phyloP scores from a whole-genome alignment of 1,140 invertebrate genomes.

The Lucilia cuprina region DNA sequence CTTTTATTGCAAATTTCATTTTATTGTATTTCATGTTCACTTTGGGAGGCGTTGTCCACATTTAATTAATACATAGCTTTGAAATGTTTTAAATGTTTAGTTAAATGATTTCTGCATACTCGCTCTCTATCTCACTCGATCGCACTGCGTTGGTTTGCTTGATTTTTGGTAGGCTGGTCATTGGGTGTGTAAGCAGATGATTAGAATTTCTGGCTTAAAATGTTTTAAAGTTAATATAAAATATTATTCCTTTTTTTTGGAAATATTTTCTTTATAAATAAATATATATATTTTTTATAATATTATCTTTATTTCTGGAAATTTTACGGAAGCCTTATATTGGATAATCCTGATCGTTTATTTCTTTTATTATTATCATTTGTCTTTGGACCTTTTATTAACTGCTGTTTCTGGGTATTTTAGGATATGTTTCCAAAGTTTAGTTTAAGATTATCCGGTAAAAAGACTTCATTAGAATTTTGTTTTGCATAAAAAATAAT shows the following conservation, averaged over 20 bases:
- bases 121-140: not conserved
- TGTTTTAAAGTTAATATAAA: conserved; percentile 43
- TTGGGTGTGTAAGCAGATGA: conserved; percentile 56
- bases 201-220: conserved; percentile 58
- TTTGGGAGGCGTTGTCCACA: conserved; percentile 56
- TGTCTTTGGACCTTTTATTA: not conserved
- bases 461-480: not conserved
- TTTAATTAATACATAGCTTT: conserved; percentile 61
- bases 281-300: not conserved
- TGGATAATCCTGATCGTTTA: conserved; percentile 9
- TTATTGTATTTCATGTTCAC: not conserved
- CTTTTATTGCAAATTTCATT: not conserved
- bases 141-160: not conserved
- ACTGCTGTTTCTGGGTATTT: not conserved
- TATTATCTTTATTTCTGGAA: conserved; percentile 19
- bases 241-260: not conserved
- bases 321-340: conserved; percentile 19
- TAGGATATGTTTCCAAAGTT: not conserved
- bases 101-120: not conserved
- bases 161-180: not conserved
- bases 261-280: not conserved
- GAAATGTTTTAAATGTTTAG: conserved; percentile 10
- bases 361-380: too few species aligned
- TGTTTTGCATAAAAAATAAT: too few species aligned
- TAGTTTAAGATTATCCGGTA: not conserved